These are phyloP conservation scores for Alviniconcha marisindica DNA, from an alignment of 1,140 invertebrate species.

Conservation along the genomic window DNA sequence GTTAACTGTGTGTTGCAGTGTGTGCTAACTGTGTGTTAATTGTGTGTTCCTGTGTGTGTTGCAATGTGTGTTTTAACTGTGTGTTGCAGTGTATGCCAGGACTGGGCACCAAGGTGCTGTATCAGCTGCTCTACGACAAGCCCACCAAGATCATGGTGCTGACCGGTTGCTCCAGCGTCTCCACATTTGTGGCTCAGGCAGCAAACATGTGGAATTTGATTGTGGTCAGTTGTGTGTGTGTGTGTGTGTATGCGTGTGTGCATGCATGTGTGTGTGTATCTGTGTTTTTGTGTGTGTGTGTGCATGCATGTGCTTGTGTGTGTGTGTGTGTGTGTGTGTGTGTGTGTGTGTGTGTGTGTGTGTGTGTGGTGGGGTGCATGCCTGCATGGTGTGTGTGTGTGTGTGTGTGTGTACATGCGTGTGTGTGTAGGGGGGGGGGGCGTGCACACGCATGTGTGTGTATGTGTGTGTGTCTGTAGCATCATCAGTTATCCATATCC, in stretches of 20 bases:
- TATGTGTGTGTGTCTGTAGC: no score
- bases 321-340: background rate
- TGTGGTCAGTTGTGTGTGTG: constrained; percentile 88
- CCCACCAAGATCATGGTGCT: constrained; percentile 97
- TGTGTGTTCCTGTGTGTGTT: background rate
- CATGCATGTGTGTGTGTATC: background rate
- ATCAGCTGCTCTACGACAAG: constrained; percentile 93
- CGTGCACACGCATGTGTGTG: no score
- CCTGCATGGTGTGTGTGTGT: no score
- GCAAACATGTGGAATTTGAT: constrained; percentile 99
- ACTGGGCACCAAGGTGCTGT: constrained; percentile 97
- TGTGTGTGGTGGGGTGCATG: background rate
- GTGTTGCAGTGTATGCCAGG: constrained; percentile 95
- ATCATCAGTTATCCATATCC: no score
- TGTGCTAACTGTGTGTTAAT: background rate
- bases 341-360: constrained; percentile 12
- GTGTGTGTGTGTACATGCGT: no score
- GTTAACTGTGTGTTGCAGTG: background rate
- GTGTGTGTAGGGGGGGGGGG: no score
- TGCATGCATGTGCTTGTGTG: background rate
- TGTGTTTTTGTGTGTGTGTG: constrained; percentile 1
- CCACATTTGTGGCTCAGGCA: constrained; percentile 98
- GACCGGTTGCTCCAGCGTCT: constrained; percentile 97
- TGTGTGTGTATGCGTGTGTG: background rate
- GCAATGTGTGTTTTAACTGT: background rate